Percentiles rank a stretch among this genome's conserved stretches.
These are phyloP conservation scores for Pteria penguin DNA, from an alignment of 2,888 invertebrate genomes.

Conservation along the genomic window DNA sequence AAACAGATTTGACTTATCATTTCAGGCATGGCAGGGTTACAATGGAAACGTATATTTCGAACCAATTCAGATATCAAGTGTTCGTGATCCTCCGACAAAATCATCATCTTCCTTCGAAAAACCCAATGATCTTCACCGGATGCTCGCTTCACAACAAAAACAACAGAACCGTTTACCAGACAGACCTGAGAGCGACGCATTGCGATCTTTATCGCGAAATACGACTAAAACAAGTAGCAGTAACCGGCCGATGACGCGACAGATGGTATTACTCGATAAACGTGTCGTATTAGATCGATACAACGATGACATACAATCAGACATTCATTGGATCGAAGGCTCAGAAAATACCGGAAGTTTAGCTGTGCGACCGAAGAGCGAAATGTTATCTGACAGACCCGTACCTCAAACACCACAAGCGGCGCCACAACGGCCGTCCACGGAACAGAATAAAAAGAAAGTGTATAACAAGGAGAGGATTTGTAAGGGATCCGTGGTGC, in stretches of 20 bases:
- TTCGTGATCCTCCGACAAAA: conserved; percentile 26
- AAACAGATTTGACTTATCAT: too few relatives aligned
- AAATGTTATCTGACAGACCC: conserved; percentile 16
- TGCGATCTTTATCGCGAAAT: conserved; percentile 24
- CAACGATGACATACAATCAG: conserved; percentile 63
- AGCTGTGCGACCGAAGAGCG: conserved; percentile 54
- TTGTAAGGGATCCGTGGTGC: conserved; percentile 69
- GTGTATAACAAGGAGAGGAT: conserved; percentile 64
- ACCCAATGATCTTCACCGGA: conserved; percentile 25
- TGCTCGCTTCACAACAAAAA: conserved; percentile 20
- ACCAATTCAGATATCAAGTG: conserved; percentile 70
- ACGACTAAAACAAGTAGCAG: conserved; percentile 35
- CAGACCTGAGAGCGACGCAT: conserved; percentile 27
- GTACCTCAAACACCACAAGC: background rate
- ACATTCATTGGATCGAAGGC: conserved; percentile 66
- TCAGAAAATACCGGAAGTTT: conserved; percentile 72
- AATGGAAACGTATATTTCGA: conserved; percentile 79
- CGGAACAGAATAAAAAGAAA: conserved; percentile 30
- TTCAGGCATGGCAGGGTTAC: conserved; percentile 79
- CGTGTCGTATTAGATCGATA: conserved; percentile 58
- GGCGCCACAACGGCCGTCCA: background rate
- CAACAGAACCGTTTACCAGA: conserved; percentile 11
- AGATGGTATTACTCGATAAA: conserved; percentile 68
- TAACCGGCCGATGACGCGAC: conserved; percentile 47
- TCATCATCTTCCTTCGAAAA: conserved; percentile 26